Percentiles rank a stretch among this genome's conserved stretches.
Conservation (phyloP, 2,888 invertebrate genomes). For the Steinernema hermaphroditum region DNA sequence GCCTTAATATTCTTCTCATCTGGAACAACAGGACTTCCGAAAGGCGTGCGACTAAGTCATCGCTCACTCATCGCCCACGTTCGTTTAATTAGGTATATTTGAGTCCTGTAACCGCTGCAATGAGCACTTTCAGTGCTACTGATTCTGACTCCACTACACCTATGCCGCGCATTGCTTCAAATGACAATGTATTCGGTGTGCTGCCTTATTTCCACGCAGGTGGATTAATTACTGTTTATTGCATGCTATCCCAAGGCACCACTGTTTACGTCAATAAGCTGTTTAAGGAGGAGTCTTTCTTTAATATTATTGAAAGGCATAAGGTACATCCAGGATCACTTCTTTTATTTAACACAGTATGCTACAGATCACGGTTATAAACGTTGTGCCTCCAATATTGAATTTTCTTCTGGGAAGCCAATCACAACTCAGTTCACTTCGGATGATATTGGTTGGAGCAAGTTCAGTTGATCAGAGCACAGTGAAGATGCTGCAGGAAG, state of each 20-base stretch:
- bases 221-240: slow-evolving; percentile 52
- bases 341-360: neutral
- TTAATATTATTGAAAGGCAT: slow-evolving; percentile 41
- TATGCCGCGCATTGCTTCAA: slow-evolving; percentile 10
- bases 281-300: slow-evolving; percentile 45
- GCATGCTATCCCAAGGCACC: slow-evolving; percentile 49
- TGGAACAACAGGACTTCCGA: slow-evolving; percentile 58
- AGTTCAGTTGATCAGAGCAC: slow-evolving; percentile 31
- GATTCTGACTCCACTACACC: neutral
- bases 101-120: slow-evolving; percentile 28
- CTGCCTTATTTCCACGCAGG: slow-evolving; percentile 60
- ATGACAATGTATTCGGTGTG: slow-evolving; percentile 48
- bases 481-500: neutral
- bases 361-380: slow-evolving; percentile 44
- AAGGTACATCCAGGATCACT: too few relatives aligned
- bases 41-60: slow-evolving; percentile 48
- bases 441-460: slow-evolving; percentile 49
- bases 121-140: neutral
- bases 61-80: slow-evolving; percentile 44
- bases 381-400: slow-evolving; percentile 55
- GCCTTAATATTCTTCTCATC: slow-evolving; percentile 57
- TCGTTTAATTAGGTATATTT: slow-evolving; percentile 38
- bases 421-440: slow-evolving; percentile 1
- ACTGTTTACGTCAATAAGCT: slow-evolving; percentile 48
- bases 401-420: slow-evolving; percentile 37